Conservation (phyloP, 2,888 invertebrate species). For the Drosophila prolongata region DNA sequence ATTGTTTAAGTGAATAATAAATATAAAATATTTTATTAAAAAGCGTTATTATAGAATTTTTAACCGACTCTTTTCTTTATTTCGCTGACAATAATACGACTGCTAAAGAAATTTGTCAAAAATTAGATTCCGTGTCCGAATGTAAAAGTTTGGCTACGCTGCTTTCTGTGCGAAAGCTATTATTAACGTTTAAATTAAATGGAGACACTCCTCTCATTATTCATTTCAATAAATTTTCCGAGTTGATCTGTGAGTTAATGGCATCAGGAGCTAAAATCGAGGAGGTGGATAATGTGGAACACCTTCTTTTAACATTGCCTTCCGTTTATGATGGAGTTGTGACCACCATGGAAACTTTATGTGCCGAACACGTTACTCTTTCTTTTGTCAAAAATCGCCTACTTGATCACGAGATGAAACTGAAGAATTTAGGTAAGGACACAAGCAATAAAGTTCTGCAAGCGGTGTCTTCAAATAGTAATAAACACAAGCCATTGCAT, state of each 20-base stretch:
- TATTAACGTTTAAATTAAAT: slow-evolving; percentile 6
- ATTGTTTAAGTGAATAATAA: too few species aligned
- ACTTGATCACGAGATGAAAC: not conserved
- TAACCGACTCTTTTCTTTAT: slow-evolving; percentile 6
- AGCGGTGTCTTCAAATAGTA: not conserved
- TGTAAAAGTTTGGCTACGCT: slow-evolving; percentile 12
- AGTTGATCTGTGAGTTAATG: slow-evolving; percentile 2
- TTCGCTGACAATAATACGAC: slow-evolving; percentile 1
- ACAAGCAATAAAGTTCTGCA: slow-evolving; percentile 5
- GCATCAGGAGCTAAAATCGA: slow-evolving; percentile 24
- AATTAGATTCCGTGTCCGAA: slow-evolving; percentile 16
- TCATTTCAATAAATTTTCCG: slow-evolving; percentile 23
- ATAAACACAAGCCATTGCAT: not conserved
- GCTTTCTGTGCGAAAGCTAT: slow-evolving; percentile 8
- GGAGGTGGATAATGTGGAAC: slow-evolving; percentile 26
- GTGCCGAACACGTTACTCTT: not conserved
- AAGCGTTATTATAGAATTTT: slow-evolving; percentile 2
- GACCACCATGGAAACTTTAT: slow-evolving; percentile 7
- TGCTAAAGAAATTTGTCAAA: slow-evolving; percentile 9
- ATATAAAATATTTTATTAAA: not conserved
- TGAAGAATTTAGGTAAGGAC: slow-evolving; percentile 7
- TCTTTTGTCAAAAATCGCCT: slow-evolving; percentile 10
- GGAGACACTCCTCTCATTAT: slow-evolving; percentile 7
- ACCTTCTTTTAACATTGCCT: slow-evolving; percentile 23
- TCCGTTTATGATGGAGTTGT: slow-evolving; percentile 21